A percentile compares a stretch with the other conserved stretches of the same genome.
phyloP scores from a whole-genome alignment of 2,113 vertebrate species.

The Menura novaehollandiae region DNA sequence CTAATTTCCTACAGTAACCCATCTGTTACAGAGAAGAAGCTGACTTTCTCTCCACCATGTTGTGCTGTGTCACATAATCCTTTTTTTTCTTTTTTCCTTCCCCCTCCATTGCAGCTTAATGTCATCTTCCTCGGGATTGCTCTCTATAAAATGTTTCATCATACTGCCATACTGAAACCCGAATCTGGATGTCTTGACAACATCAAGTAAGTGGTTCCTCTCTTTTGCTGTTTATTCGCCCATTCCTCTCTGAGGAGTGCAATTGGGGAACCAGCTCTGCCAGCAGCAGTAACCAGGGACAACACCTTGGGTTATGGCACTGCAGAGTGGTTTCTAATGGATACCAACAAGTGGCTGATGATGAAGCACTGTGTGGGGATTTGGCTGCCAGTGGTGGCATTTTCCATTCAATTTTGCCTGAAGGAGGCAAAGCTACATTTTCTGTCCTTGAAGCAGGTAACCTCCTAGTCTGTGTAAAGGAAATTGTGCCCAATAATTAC shows the following conservation, averaged over 20 bases:
- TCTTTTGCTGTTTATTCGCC: not conserved
- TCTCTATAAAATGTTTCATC: slow-evolving; percentile 99
- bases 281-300: not conserved
- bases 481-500: not conserved
- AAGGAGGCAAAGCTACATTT: not conserved
- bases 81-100: not conserved
- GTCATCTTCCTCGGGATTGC: slow-evolving; percentile 98
- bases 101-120: slow-evolving; percentile 86
- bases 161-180: slow-evolving; percentile 96
- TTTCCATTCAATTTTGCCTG: not conserved
- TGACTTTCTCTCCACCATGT: not conserved
- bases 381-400: not conserved
- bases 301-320: not conserved
- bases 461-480: not conserved
- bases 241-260: not conserved
- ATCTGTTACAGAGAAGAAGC: not conserved
- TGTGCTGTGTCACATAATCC: not conserved
- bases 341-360: not conserved
- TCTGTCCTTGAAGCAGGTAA: slow-evolving; percentile 1
- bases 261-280: not conserved
- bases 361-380: not conserved
- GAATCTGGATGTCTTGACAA: slow-evolving; percentile 99
- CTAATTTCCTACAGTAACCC: slow-evolving; percentile 44
- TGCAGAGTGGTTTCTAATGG: not conserved
- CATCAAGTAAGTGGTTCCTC: slow-evolving; percentile 90